Conservation (phyloP, 2,113 vertebrate genomes). For the Sula dactylatra region DNA sequence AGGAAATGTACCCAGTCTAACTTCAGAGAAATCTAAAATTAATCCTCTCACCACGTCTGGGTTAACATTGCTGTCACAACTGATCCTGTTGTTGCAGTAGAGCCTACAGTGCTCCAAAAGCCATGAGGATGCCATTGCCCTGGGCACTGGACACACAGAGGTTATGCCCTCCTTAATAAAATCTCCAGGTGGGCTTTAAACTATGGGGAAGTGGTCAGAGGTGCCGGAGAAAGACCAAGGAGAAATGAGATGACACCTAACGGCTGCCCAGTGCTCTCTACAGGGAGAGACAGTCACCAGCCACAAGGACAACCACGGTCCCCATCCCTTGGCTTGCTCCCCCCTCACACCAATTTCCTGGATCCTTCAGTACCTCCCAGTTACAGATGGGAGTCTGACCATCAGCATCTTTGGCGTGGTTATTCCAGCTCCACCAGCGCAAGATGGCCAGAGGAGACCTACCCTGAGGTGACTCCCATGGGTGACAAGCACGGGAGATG, state of each 20-base stretch:
- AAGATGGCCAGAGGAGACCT: background rate
- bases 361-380: background rate
- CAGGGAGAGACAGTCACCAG: background rate
- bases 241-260: background rate
- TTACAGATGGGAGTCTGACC: background rate
- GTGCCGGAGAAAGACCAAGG: background rate
- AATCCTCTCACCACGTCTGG: background rate
- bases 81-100: background rate
- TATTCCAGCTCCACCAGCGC: background rate
- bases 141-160: background rate
- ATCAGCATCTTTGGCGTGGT: background rate
- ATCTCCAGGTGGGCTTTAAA: background rate
- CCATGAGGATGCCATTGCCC: background rate
- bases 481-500: background rate
- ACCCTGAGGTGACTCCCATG: fast-evolving
- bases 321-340: background rate
- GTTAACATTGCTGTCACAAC: background rate
- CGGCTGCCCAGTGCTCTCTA: background rate
- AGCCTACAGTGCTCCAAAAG: background rate
- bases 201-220: background rate
- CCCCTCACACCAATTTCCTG: background rate
- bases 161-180: background rate
- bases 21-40: background rate
- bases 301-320: background rate
- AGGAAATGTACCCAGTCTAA: background rate